phyloP scores from a whole-genome alignment of 2,113 vertebrate species.

The Zosterops lateralis region DNA sequence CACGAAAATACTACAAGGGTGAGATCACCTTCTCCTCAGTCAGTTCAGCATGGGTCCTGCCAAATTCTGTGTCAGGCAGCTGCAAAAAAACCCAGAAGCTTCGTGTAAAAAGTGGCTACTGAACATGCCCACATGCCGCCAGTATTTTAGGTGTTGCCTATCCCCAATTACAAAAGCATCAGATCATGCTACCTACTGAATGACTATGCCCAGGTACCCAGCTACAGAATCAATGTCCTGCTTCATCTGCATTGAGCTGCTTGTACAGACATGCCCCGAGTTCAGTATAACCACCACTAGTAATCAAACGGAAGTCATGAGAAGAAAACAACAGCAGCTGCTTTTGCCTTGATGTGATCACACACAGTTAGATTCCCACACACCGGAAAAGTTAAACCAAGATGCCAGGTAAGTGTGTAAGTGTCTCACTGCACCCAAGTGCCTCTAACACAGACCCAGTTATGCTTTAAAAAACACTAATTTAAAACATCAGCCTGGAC shows the following conservation, averaged over 20 bases:
- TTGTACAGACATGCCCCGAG: neutral
- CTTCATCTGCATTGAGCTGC: neutral
- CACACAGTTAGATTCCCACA: neutral
- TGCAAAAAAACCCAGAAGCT: neutral
- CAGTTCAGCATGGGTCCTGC: neutral
- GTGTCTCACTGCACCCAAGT: neutral
- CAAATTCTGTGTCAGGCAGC: neutral
- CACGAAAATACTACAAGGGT: slow-evolving; percentile 11
- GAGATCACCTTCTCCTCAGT: slow-evolving; percentile 49
- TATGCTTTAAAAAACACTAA: neutral
- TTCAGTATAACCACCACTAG: neutral
- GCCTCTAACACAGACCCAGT: neutral
- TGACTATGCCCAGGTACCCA: neutral
- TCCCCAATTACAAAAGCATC: neutral
- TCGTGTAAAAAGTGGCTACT: neutral
- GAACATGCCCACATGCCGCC: neutral
- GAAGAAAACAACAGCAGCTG: neutral
- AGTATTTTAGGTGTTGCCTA: neutral
- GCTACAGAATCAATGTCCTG: neutral
- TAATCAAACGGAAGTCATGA: neutral
- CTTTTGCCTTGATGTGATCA: neutral
- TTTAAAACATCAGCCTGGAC: neutral
- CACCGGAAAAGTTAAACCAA: neutral
- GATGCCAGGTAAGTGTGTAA: neutral
- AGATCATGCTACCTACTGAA: neutral